phyloP scores from a whole-genome alignment of 1,140 invertebrate species.

The Riptortus pedestris region DNA sequence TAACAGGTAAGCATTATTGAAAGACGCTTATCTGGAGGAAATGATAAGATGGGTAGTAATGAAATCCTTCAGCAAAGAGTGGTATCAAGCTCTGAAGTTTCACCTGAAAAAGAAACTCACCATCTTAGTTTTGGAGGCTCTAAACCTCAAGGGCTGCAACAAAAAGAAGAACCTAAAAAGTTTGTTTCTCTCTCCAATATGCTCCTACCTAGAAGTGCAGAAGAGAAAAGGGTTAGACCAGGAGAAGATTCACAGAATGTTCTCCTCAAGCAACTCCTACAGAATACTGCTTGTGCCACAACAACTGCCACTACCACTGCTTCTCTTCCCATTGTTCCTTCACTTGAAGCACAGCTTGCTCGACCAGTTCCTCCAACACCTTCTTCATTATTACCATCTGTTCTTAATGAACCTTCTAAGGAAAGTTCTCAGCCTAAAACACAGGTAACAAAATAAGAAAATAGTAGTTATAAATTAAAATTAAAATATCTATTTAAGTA shows the following conservation, averaged over 20 bases:
- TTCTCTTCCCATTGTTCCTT: constrained; percentile 54
- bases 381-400: constrained; percentile 39
- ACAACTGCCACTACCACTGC: constrained; percentile 44
- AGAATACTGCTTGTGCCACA: constrained; percentile 63
- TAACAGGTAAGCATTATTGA: background rate
- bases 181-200: constrained; percentile 31
- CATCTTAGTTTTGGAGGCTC: constrained; percentile 20
- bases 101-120: constrained; percentile 25
- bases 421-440: constrained; percentile 16
- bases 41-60: background rate
- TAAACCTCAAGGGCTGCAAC: background rate
- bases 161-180: constrained; percentile 28
- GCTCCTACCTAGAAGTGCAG: constrained; percentile 28
- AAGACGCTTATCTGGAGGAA: background rate
- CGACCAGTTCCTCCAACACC: constrained; percentile 54
- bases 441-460: constrained; percentile 1
- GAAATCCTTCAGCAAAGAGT: constrained; percentile 29
- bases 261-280: constrained; percentile 75
- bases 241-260: constrained; percentile 62
- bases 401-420: constrained; percentile 30
- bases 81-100: constrained; percentile 26
- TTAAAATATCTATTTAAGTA: too few relatives aligned
- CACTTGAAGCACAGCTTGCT: constrained; percentile 60
- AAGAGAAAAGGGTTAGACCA: constrained; percentile 22
- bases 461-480: too few relatives aligned